Evolutionary conservation across 2,797 vertebrate species (phyloP).

Genomic region (Arctocebus calabarensis): DNA sequence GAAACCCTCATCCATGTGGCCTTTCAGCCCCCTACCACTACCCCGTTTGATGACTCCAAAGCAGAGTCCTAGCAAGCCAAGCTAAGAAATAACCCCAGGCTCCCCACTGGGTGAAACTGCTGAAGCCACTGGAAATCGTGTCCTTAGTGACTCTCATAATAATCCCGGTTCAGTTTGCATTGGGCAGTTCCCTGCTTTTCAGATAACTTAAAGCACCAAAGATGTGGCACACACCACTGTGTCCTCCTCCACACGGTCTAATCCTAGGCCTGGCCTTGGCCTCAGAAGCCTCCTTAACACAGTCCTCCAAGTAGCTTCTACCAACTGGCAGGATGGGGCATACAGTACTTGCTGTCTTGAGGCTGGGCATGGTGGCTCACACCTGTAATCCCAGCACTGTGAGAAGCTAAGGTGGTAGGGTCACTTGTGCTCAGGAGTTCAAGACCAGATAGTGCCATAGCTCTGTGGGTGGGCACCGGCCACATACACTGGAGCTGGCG

Average conservation of each 20-base stretch:
- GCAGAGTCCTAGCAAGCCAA: not conserved
- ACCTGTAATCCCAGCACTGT: no score
- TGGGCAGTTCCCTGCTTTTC: not conserved
- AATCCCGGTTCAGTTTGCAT: not conserved
- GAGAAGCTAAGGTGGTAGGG: no score
- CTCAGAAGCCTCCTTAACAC: not conserved
- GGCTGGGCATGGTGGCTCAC: no score
- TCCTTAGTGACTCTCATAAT: not conserved
- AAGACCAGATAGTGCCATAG: no score
- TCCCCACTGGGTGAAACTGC: not conserved
- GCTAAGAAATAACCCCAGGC: not conserved
- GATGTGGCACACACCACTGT: fast-evolving
- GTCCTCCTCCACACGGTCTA: not conserved
- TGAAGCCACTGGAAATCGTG: not conserved
- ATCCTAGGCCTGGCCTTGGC: not conserved
- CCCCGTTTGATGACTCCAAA: not conserved
- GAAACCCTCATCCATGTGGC: not conserved
- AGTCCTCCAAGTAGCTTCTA: not conserved
- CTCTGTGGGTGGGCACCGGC: no score
- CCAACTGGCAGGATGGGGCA: not conserved
- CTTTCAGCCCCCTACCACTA: not conserved
- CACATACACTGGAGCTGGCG: no score
- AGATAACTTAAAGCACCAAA: not conserved
- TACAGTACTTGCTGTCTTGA: no score
- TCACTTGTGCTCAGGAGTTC: no score